Conservation (phyloP, 1,140 invertebrate genomes). For the Drosophila navojoa region DNA sequence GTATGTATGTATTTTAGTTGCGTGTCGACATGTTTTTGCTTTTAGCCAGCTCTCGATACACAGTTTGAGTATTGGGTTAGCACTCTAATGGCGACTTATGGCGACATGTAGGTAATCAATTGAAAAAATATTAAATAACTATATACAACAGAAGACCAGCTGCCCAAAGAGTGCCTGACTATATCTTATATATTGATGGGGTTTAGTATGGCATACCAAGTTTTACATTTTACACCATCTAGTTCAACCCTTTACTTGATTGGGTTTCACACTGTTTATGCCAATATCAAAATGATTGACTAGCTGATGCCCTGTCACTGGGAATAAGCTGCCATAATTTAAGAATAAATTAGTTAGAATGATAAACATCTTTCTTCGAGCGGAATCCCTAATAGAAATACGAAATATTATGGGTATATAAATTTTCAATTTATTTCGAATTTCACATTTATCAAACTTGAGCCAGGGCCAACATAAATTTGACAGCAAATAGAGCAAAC, state of each 20-base stretch:
- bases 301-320: no score
- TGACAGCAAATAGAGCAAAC: background rate
- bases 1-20: slow-evolving; percentile 11
- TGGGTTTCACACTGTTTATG: no score
- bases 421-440: no score
- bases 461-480: background rate
- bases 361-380: no score
- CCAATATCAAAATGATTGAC: no score
- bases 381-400: no score
- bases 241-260: no score
- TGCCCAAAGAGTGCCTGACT: background rate
- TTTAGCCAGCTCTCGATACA: slow-evolving; percentile 41
- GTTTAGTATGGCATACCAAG: no score
- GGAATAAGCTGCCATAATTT: no score
- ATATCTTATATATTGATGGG: background rate
- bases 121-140: slow-evolving; percentile 1
- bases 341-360: no score
- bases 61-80: background rate
- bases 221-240: background rate
- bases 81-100: background rate
- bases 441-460: background rate
- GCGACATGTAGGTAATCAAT: background rate
- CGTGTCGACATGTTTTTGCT: slow-evolving; percentile 63
- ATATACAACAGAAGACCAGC: no score
- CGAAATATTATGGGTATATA: no score